Percentiles rank a stretch among this genome's conserved stretches.
Evolutionary conservation across 1,140 invertebrate species (phyloP).

Genomic region (Pemphigus obesinymphae): DNA sequence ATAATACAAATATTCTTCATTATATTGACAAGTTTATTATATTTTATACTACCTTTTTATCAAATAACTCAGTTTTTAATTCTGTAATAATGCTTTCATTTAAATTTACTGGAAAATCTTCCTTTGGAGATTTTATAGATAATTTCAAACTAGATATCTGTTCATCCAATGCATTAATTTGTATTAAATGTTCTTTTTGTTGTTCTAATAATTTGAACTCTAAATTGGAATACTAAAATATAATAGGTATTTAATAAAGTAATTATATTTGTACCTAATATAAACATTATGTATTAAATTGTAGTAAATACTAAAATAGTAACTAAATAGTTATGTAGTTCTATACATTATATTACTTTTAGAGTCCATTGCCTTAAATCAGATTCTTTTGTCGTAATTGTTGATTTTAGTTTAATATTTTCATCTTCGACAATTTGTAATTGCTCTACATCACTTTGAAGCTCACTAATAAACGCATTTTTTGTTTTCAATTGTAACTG

Average conservation of each 20-base stretch:
- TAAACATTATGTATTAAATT: too few relatives aligned
- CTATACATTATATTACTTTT: background rate
- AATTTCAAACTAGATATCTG: background rate
- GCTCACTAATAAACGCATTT: slow-evolving; percentile 4
- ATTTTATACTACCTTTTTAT: background rate
- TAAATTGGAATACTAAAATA: slow-evolving; percentile 38
- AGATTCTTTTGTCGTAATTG: slow-evolving; percentile 14
- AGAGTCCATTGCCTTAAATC: slow-evolving; percentile 33
- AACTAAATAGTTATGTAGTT: background rate
- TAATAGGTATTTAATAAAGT: background rate
- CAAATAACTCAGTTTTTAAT: slow-evolving; percentile 16
- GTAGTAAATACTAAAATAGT: too few relatives aligned
- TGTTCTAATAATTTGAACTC: slow-evolving; percentile 27
- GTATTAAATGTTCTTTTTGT: slow-evolving; percentile 12
- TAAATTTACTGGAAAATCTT: slow-evolving; percentile 16
- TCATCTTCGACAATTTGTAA: slow-evolving; percentile 16
- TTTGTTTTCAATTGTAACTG: slow-evolving; percentile 27
- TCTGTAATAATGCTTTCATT: slow-evolving; percentile 32
- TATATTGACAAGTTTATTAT: background rate
- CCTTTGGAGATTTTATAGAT: background rate
- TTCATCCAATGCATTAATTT: slow-evolving; percentile 3
- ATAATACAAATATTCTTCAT: background rate
- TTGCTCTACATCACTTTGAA: slow-evolving; percentile 26
- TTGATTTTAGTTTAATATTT: slow-evolving; percentile 23
- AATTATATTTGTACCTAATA: background rate